These are phyloP conservation scores for Argyresthia albistria DNA, from an alignment of 2,888 invertebrate genomes.

Conservation along the genomic window DNA sequence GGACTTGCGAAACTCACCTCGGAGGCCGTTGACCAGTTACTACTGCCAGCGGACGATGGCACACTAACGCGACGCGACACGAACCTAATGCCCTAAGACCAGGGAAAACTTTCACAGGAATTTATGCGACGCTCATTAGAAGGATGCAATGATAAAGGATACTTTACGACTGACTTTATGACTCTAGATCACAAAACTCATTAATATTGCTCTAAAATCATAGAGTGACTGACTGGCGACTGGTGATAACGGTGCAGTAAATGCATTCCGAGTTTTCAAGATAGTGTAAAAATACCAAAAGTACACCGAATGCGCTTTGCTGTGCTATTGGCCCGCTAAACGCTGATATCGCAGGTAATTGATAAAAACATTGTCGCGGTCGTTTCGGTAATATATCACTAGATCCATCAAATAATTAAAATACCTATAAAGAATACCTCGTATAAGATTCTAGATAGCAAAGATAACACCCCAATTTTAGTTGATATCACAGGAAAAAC, in stretches of 20 bases:
- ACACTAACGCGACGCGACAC: conserved; percentile 13
- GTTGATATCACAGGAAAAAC: too few species aligned
- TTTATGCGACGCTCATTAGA: conserved; percentile 4
- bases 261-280: conserved; percentile 44
- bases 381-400: too few species aligned
- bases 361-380: too few species aligned
- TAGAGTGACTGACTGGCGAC: conserved; percentile 20
- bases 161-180: not conserved
- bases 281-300: conserved; percentile 19
- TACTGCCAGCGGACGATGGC: conserved; percentile 27
- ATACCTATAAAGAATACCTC: too few species aligned
- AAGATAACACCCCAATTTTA: too few species aligned
- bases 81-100: not conserved
- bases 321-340: too few species aligned
- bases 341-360: conserved; percentile 47
- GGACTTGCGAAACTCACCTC: conserved; percentile 67
- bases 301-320: too few species aligned
- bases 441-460: too few species aligned
- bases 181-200: not conserved
- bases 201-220: not conserved
- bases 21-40: conserved; percentile 62
- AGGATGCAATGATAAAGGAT: conserved; percentile 12
- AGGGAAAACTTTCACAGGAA: not conserved
- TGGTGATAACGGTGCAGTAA: conserved; percentile 36
- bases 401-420: too few species aligned